phyloP scores from a whole-genome alignment of 2,888 invertebrate species.

The Axea sp. region DNA sequence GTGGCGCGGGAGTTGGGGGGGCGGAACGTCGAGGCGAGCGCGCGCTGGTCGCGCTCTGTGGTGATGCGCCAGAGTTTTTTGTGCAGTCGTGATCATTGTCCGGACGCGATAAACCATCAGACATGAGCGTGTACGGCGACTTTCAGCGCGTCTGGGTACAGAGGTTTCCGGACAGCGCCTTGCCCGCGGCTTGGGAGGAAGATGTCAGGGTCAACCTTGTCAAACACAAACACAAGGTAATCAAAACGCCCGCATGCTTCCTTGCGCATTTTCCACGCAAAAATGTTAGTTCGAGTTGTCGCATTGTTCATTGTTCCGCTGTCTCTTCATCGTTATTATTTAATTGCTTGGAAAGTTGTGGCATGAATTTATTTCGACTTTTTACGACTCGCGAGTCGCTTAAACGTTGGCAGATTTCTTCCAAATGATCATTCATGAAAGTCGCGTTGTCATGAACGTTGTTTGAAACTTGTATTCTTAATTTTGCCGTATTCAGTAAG shows the following conservation, averaged over 20 bases:
- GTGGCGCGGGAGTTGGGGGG: too few relatives aligned
- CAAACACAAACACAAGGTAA: slow-evolving; percentile 91
- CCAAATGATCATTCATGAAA: too few relatives aligned
- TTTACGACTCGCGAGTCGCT: too few relatives aligned
- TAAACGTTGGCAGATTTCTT: too few relatives aligned
- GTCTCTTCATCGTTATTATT: not conserved
- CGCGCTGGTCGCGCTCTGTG: slow-evolving; percentile 46
- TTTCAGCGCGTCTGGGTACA: slow-evolving; percentile 95
- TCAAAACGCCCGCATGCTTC: too few relatives aligned
- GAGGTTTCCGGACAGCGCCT: slow-evolving; percentile 93
- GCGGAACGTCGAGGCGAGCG: slow-evolving; percentile 13
- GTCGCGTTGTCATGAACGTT: too few relatives aligned
- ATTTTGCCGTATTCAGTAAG: too few relatives aligned
- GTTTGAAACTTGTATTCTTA: too few relatives aligned
- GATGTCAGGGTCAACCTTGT: slow-evolving; percentile 94
- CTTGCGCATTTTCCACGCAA: too few relatives aligned
- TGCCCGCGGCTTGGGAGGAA: slow-evolving; percentile 95
- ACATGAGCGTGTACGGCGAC: slow-evolving; percentile 91
- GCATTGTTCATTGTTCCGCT: not conserved
- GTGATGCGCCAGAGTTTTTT: slow-evolving; percentile 28
- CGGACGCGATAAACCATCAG: slow-evolving; percentile 18
- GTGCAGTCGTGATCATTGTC: slow-evolving; percentile 25
- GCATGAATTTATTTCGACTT: too few relatives aligned
- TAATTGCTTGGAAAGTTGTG: slow-evolving; percentile 1
- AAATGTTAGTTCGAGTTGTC: not conserved